Evolutionary conservation across 2,113 vertebrate species (phyloP).

Genomic region (Prietella phreatophila): DNA sequence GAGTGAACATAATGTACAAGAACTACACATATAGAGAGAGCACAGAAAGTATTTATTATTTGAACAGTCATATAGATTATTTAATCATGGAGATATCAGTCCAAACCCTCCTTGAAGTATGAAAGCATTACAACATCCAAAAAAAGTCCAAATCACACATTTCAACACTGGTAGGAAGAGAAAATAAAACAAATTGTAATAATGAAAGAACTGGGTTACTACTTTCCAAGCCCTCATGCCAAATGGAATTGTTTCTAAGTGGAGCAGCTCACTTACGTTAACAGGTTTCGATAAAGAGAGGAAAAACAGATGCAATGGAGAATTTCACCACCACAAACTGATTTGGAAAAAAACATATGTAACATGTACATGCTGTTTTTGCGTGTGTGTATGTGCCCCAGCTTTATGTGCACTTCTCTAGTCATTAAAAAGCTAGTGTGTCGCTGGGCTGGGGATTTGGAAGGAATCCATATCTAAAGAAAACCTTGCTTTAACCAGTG

Average conservation of each 20-base stretch:
- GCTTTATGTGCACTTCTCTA: background rate
- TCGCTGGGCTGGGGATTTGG: conserved; percentile 12
- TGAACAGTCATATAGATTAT: background rate
- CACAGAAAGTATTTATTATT: background rate
- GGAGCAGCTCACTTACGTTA: conserved; percentile 38
- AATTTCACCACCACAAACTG: conserved; percentile 35
- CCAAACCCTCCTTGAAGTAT: background rate
- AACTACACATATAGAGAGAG: background rate
- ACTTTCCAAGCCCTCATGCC: background rate
- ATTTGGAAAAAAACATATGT: background rate
- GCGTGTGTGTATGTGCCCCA: background rate
- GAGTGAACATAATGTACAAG: background rate
- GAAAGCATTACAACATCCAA: background rate
- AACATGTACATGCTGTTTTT: conserved; percentile 35
- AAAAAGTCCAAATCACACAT: background rate
- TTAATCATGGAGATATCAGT: background rate
- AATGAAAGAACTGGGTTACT: background rate
- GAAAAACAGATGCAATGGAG: conserved; percentile 23
- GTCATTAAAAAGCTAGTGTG: conserved; percentile 9
- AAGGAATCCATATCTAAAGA: background rate
- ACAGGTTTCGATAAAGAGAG: conserved; percentile 43
- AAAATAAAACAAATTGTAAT: background rate
- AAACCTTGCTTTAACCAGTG: background rate
- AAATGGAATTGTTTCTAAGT: conserved; percentile 4
- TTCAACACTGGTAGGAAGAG: background rate